Percentiles rank a stretch among this genome's conserved stretches.
Evolutionary conservation across 2,797 vertebrate genomes (phyloP).

Genomic region (Numenius phaeopus): DNA sequence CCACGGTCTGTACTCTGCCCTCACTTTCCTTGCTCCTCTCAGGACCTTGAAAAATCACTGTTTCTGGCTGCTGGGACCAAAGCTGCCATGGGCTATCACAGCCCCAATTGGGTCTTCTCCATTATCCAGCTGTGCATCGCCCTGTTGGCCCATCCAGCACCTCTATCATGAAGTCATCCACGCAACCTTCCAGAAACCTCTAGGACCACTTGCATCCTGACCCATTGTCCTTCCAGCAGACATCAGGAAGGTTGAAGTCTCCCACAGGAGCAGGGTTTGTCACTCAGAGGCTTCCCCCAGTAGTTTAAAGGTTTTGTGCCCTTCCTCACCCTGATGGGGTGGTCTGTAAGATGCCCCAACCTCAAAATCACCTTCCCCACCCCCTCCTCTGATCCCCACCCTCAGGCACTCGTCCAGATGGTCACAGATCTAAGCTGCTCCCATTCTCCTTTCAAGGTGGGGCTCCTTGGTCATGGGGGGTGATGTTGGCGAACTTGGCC

Average conservation of each 20-base stretch:
- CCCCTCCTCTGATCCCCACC: background rate
- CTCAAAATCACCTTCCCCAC: background rate
- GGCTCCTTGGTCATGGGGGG: background rate
- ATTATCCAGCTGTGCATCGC: background rate
- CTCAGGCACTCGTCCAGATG: fast-evolving
- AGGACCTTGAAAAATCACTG: background rate
- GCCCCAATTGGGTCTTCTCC: background rate
- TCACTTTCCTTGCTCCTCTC: background rate
- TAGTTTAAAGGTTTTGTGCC: background rate
- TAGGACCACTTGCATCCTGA: background rate
- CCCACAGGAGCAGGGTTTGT: background rate
- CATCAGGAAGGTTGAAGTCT: background rate
- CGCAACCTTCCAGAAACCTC: background rate
- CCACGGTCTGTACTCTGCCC: background rate
- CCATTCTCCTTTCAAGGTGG: background rate
- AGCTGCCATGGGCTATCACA: background rate
- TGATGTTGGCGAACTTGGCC: fast-evolving
- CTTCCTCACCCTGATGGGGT: background rate
- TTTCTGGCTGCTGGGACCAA: background rate
- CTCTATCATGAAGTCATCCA: background rate
- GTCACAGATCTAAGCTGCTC: background rate
- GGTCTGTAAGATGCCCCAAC: background rate
- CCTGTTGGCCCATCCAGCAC: background rate
- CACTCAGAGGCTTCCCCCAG: background rate
- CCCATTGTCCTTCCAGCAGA: background rate